A percentile compares a stretch with the other conserved stretches of the same genome.
Evolutionary conservation across 2,888 invertebrate genomes (phyloP).

Genomic region (Marronus borbonicus): DNA sequence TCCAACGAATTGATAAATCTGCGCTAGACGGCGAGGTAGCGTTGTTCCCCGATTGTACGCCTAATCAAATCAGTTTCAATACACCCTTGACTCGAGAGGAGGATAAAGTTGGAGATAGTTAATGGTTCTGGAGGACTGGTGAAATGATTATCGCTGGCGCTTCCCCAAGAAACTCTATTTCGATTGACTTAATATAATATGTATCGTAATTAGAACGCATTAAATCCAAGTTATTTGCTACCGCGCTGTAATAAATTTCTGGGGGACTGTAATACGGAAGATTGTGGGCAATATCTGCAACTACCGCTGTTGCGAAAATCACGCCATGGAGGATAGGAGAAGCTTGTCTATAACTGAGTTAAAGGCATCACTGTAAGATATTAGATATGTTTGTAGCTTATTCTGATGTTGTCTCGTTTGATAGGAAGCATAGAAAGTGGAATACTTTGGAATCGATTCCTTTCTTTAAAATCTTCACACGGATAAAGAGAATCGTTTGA

Average conservation of each 20-base stretch:
- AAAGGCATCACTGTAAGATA: neutral
- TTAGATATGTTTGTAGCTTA: neutral
- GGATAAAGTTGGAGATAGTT: conserved; percentile 13
- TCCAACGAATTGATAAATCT: conserved; percentile 12
- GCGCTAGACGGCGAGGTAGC: neutral
- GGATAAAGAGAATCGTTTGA: no score
- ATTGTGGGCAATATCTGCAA: no score
- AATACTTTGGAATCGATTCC: no score
- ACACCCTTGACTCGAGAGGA: neutral
- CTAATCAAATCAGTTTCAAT: conserved; percentile 24
- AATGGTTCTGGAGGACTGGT: conserved; percentile 13
- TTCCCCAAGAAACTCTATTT: conserved; percentile 6
- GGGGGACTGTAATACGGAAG: neutral
- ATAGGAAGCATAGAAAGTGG: no score
- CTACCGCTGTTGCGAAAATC: no score
- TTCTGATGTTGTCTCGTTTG: no score
- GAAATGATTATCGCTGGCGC: conserved; percentile 10
- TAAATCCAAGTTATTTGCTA: conserved; percentile 17
- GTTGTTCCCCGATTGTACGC: conserved; percentile 10
- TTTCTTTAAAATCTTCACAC: no score
- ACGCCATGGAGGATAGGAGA: no score
- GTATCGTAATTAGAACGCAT: conserved; percentile 15
- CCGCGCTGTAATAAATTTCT: neutral
- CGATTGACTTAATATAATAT: conserved; percentile 28
- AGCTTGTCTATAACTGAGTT: no score